Evolutionary conservation across 2,113 vertebrate genomes (phyloP).

Genomic region (Phaetusa simplex): DNA sequence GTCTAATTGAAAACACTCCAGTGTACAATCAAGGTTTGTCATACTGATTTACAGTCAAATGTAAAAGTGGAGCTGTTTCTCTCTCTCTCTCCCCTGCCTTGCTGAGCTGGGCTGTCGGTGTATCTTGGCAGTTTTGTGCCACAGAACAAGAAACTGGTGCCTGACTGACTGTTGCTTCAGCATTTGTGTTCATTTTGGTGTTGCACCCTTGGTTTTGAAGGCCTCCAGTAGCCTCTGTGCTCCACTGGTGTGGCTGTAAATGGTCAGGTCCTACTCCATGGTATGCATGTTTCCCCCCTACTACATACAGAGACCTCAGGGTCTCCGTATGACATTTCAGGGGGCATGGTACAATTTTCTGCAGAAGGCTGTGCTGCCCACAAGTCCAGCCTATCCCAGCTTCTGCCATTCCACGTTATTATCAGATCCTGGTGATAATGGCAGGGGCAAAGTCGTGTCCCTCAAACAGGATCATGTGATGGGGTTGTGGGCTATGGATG

Average conservation of each 20-base stretch:
- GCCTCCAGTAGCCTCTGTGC: background rate
- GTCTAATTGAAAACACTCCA: background rate
- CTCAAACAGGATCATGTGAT: background rate
- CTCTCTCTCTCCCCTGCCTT: background rate
- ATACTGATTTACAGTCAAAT: background rate
- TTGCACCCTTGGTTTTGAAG: background rate
- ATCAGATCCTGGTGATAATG: background rate
- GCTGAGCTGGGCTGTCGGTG: background rate
- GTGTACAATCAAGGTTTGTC: background rate
- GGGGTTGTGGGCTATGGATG: background rate
- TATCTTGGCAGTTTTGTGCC: background rate
- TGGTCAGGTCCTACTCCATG: background rate
- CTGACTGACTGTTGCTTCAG: background rate
- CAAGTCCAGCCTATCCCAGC: background rate
- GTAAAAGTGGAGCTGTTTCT: background rate
- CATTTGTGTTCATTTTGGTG: background rate
- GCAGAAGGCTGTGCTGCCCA: background rate
- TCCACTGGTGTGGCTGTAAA: background rate
- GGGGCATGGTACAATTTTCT: background rate
- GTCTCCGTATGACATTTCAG: background rate
- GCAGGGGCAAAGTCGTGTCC: background rate
- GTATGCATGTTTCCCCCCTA: background rate
- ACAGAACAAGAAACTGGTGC: background rate
- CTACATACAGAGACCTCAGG: background rate
- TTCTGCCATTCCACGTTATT: background rate